Conservation (phyloP, 1,140 invertebrate species). For the Oedothorax gibbosus region DNA sequence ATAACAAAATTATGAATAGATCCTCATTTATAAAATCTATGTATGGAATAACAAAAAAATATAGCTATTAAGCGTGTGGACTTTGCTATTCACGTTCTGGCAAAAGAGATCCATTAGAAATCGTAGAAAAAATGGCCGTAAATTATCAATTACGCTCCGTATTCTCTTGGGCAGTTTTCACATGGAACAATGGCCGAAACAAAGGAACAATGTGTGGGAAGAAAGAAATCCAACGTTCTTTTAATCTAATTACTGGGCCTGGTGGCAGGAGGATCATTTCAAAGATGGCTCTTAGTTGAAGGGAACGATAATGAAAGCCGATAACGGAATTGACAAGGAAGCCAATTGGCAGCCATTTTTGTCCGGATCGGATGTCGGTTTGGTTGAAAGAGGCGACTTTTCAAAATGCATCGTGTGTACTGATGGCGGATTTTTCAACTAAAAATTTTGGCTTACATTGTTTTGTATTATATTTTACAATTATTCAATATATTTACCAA, state of each 20-base stretch:
- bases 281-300: constrained; percentile 35
- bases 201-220: constrained; percentile 43
- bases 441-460: too few relatives aligned
- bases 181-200: constrained; percentile 34
- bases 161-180: constrained; percentile 18
- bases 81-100: neutral
- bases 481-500: too few relatives aligned
- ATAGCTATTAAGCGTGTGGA: neutral
- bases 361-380: neutral
- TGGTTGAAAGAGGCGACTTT: too few relatives aligned
- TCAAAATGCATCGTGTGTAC: too few relatives aligned
- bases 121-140: constrained; percentile 18
- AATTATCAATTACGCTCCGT: constrained; percentile 50
- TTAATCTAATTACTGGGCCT: constrained; percentile 52
- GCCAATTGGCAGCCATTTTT: constrained; percentile 16
- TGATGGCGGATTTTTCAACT: too few relatives aligned
- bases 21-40: too few relatives aligned
- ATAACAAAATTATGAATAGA: too few relatives aligned
- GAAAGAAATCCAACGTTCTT: constrained; percentile 34
- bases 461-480: too few relatives aligned
- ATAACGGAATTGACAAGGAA: neutral
- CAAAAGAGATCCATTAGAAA: neutral
- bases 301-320: constrained; percentile 50
- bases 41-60: neutral
- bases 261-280: constrained; percentile 21